phyloP scores from a whole-genome alignment of 2,113 vertebrate species.

The Eptatretus burgeri region DNA sequence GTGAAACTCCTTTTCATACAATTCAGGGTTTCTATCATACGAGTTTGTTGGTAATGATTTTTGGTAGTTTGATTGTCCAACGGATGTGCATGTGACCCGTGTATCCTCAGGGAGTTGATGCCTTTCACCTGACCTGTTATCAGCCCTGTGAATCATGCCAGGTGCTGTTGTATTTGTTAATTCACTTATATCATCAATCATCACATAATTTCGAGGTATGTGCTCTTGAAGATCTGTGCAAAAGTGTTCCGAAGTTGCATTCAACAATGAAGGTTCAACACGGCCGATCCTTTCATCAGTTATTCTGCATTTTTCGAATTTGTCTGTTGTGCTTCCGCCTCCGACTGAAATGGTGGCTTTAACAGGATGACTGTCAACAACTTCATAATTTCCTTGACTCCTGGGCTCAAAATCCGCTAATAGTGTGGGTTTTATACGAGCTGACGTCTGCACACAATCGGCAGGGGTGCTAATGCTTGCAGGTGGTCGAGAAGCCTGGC shows the following conservation, averaged over 20 bases:
- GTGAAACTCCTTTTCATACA: slow-evolving; percentile 8
- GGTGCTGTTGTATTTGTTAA: slow-evolving; percentile 55
- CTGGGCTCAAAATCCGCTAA: slow-evolving; percentile 82
- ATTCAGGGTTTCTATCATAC: no score
- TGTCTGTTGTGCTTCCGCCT: no score
- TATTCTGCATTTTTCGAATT: no score
- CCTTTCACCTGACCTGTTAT: no score
- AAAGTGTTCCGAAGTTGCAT: slow-evolving; percentile 41
- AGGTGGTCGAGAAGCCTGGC: slow-evolving; percentile 25
- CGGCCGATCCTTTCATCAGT: slow-evolving; percentile 19
- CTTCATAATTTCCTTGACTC: slow-evolving; percentile 73
- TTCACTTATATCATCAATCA: slow-evolving; percentile 96
- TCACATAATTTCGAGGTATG: slow-evolving; percentile 80
- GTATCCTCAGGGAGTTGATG: no score
- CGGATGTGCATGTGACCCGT: no score
- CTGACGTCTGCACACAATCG: slow-evolving; percentile 56
- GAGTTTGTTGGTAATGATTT: no score
- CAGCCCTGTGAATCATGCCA: slow-evolving; percentile 10
- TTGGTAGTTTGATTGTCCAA: no score
- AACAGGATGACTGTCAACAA: slow-evolving; percentile 33
- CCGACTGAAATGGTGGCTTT: slow-evolving; percentile 15
- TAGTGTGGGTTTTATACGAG: no score
- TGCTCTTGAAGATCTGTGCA: slow-evolving; percentile 79
- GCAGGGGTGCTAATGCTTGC: slow-evolving; percentile 36
- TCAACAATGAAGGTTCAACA: slow-evolving; percentile 33